Conservation (phyloP, 2,888 invertebrate genomes). For the Hartigia nigra region DNA sequence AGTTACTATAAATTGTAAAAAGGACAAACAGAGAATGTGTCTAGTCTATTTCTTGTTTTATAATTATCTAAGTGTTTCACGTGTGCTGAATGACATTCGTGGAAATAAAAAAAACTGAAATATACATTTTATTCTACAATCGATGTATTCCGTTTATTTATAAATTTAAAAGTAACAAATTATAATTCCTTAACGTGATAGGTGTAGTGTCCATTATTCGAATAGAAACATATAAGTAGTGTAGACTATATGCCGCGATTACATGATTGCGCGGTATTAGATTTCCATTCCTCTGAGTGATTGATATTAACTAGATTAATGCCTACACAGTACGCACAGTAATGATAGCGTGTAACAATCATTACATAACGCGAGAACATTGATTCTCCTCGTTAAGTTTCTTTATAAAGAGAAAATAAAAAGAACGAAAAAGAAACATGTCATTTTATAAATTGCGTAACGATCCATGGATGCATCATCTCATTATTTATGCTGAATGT, state of each 20-base stretch:
- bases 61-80: background rate
- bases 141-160: slow-evolving; percentile 10
- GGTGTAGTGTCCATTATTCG: background rate
- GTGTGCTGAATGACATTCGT: background rate
- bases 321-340: background rate
- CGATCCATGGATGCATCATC: background rate
- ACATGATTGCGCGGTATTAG: background rate
- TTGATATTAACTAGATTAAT: background rate
- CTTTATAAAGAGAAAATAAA: background rate
- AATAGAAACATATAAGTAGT: background rate
- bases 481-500: slow-evolving; percentile 9
- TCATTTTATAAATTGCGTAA: background rate
- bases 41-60: background rate
- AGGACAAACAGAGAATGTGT: background rate
- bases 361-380: background rate
- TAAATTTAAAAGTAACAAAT: slow-evolving; percentile 14
- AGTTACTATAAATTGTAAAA: slow-evolving; percentile 68
- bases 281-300: background rate
- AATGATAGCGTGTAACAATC: background rate
- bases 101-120: background rate
- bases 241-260: background rate
- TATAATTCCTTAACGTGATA: background rate
- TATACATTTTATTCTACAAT: slow-evolving; percentile 5
- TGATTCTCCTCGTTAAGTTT: background rate
- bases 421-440: background rate